Base-by-base conservation (phyloP, 1,140 invertebrate species). In the Coptotermes formosanus region DNA sequence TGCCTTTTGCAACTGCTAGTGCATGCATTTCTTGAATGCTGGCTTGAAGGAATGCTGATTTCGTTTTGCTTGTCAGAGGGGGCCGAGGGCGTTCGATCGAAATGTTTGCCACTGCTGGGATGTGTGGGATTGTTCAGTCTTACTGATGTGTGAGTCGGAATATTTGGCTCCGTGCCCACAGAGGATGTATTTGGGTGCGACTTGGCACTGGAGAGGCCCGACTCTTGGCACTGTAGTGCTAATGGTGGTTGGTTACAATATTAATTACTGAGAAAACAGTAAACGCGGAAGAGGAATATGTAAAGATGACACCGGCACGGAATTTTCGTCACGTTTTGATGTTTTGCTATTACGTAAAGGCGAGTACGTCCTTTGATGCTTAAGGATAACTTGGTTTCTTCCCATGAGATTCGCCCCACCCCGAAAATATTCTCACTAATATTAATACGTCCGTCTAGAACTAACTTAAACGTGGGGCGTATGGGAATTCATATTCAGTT, bases 141-240 rank as follows among this genome's bases (percentile, higher is more conserved):
- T 75, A 75, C 30, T 75, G 25, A 55, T 16, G 9, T 48, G 9
- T 48, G 45, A 48, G 45, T 16, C 45, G 19, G 21, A 64, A 75
- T 30, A 16, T 12, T 30, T 75, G 64, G 64, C 64, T 25, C 0
- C 8, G 0, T 75, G 64, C 64, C 64, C 25, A 6, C 25, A 30
- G n/a, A 30, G 64, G 64, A 75, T 75, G 64, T 75, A 75, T 75
- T 75, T 75, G 64, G 64, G 64, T 75, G 64, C 64, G 64, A 75
- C 64, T 75, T 75, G 64, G 64, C 64, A 75, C 16, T 38, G 4
- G n/a, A 16, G 9, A n/a, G 25, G 2, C 11, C 11, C 0, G n/a
- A n/a, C n/a, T 59, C 55, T 75, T 75, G 64, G 64, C 64, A 75
- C 64, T 30, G 25, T 8, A 75, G 64, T 75, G 64, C 64, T 75